These are phyloP conservation scores for Calycopis cecrops DNA, from an alignment of 1,140 invertebrate genomes.

Conservation along the genomic window DNA sequence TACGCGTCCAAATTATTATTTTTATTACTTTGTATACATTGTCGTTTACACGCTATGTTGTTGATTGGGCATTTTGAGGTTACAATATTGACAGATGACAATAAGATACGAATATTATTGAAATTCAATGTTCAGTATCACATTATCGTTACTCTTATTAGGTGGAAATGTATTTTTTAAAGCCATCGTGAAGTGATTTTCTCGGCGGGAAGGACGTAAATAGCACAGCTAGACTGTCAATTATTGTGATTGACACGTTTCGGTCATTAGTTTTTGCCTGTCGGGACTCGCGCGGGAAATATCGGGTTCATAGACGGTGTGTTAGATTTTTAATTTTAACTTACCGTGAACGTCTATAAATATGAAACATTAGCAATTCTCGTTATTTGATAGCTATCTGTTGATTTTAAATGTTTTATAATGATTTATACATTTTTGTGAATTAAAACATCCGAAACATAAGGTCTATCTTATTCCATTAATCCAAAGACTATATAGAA, in stretches of 20 bases:
- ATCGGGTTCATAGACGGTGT: no score
- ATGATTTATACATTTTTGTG: no score
- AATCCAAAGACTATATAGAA: no score
- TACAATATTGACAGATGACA: constrained; percentile 63
- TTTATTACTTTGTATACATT: constrained; percentile 24
- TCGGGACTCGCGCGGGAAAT: neutral
- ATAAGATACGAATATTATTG: constrained; percentile 16
- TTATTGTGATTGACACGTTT: constrained; percentile 67
- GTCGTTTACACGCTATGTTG: constrained; percentile 53
- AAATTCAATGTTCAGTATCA: neutral
- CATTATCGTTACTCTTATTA: constrained; percentile 18
- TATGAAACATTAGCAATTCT: no score
- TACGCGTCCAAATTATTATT: constrained; percentile 7
- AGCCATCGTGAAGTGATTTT: neutral
- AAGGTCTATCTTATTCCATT: no score
- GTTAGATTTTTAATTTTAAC: no score
- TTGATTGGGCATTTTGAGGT: constrained; percentile 68
- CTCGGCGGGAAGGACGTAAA: constrained; percentile 43
- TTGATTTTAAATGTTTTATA: no score
- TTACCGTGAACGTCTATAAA: no score
- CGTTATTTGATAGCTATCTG: no score
- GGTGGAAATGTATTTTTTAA: constrained; percentile 12
- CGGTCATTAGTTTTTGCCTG: constrained; percentile 48
- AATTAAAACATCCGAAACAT: no score
- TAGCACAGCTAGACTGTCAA: constrained; percentile 60